phyloP scores from a whole-genome alignment of 2,888 invertebrate genomes.

The Julus scandinavius region DNA sequence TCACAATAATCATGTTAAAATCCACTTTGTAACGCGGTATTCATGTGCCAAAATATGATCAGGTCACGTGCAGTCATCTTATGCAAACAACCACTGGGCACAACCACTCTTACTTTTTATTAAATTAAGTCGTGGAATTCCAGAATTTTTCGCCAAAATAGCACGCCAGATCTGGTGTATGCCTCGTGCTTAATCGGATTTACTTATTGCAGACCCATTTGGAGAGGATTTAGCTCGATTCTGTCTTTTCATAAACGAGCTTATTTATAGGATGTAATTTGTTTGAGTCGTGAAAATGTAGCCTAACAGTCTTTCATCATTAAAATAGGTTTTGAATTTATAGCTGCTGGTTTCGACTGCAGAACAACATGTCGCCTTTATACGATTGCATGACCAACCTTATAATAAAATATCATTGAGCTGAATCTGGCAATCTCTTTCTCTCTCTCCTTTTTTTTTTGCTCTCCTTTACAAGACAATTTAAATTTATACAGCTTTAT shows the following conservation, averaged over 20 bases:
- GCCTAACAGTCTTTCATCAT: conserved; percentile 9
- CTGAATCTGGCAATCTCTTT: not conserved
- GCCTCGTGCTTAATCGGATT: conserved; percentile 23
- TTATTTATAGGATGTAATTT: conserved; percentile 21
- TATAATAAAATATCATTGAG: not conserved
- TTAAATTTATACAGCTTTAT: conserved; percentile 24
- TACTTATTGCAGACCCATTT: not conserved
- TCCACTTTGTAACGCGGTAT: not conserved
- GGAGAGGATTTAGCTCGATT: not conserved
- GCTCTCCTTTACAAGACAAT: not conserved
- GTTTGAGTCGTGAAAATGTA: not conserved
- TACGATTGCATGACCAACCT: not conserved
- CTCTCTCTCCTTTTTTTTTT: not conserved
- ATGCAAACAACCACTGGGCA: not conserved
- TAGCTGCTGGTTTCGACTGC: not conserved
- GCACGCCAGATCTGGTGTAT: not conserved
- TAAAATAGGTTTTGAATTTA: not conserved
- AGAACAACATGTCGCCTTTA: not conserved
- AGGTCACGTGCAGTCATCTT: not conserved
- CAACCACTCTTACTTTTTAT: not conserved
- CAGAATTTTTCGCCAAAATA: not conserved
- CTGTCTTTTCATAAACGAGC: conserved; percentile 12
- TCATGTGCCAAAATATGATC: not conserved
- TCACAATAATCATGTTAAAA: not conserved
- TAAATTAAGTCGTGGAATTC: not conserved